Evolutionary conservation across 2,888 invertebrate genomes (phyloP), one percentile per base, ranked within the genome.

Genomic region (Teinopalpus imperialis): DNA sequence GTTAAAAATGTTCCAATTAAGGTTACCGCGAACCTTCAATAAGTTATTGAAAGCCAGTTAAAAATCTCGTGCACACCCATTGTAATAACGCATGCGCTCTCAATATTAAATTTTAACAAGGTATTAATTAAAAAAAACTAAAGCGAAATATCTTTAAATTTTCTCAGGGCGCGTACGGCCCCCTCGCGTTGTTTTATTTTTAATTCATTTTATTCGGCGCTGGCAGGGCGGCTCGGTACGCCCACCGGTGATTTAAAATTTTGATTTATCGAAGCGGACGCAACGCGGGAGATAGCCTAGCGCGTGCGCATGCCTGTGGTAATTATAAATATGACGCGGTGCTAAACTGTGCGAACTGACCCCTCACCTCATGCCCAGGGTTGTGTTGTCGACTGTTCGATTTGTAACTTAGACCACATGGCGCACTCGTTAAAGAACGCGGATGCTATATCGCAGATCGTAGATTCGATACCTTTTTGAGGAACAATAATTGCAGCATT

Each of bases 101-200:
- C 86, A 80, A 87, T 87, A 88, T 88, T 86, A 87, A 87, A 87
- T 85, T 87, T 88, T 88, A 88, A 88, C 88, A 88, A 88, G 88
- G 88, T 87, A 88, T 87, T 86, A 88, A 88, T 87, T 87, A 86
- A 88, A 87, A 43, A 88, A 88, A 87, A 87, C 78, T 83, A 86
- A 88, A 86, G 87, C 87, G 81, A 86, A 87, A 85, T 81, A 77
- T 81, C 71, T 85, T 86, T 79, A 78, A 85, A 80, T 86, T 85
- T 87, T 86, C 86, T 86, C 86, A 86, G 82, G 81, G 73, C 79
- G 75, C 73, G 74, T 69, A 63, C 77, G 70, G 76, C 78, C 80
- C 79, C 80, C 81, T 78, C 70, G 74, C 58, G 57, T 79, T 77
- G 77, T 80, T 85, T 87, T 86, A 79, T 87, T 87, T 86, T 87